Evolutionary conservation across 2,113 vertebrate genomes (phyloP), one percentile per base, ranked within the genome.

Genomic region (Nibea albiflora): DNA sequence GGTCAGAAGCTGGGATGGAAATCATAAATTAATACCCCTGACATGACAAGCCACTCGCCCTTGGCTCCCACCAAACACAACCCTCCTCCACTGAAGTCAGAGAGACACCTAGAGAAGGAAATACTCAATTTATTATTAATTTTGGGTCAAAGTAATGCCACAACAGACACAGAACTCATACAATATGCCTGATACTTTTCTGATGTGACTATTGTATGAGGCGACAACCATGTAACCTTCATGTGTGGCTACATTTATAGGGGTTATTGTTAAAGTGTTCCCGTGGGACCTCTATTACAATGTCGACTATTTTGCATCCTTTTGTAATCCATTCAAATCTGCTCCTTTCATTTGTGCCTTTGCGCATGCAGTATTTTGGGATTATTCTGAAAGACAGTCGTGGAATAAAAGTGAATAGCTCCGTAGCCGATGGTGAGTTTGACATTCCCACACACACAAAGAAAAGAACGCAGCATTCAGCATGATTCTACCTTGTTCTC

Each of bases 1-100:
- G 95, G 94, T 95, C 94, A 92, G 88, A 94, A 91, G 90, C 95
- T 93, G 93, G 94, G 89, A 95, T 94, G 94, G 93, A 94, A 95
- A 96, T 94, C 93, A 95, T 94, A 95, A 95, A 96, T 95, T 94
- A 95, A 96, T 95, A 95, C 94, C 85, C 93, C 88, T 91, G 91
- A 94, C 93, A 94, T 95, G 93, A 94, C 94, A 93, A 92, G 89
- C 85, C 84, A 88, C 86, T 93, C 72, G 92, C 92, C 94, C 93
- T 92, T 85, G 92, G 93, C 90, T 90, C 81, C 80, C 75, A 79
- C 88, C 83, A 92, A 92, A 94, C 88, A 85, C 79, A 56, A 83
- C 85, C 83, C 85, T 85, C 86, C 89, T 86, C 73, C 85, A 77
- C 83, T 85, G 86, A 89, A 93, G 80, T 92, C 89, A 86, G 54